A percentile compares a stretch with the other conserved stretches of the same genome.
Conservation (phyloP, 2,113 vertebrate genomes). For the Ageneiosus marmoratus region DNA sequence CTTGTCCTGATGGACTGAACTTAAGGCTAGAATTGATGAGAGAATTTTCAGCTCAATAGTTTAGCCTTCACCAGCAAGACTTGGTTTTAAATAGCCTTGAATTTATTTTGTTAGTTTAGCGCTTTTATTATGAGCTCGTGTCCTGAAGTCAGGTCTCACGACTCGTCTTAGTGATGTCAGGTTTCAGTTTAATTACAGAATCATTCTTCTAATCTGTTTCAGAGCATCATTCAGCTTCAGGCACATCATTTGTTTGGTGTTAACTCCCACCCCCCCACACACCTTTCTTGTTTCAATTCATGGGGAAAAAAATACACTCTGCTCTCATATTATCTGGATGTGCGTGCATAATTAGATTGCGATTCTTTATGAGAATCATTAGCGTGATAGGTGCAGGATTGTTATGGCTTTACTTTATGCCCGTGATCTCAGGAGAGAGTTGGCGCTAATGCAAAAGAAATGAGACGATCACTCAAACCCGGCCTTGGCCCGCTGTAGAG, state of each 20-base stretch:
- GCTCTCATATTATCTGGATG: conserved; percentile 31
- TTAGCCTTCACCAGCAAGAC: neutral
- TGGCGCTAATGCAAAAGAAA: conserved; percentile 57
- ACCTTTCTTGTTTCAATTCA: conserved; percentile 13
- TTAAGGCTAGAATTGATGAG: neutral
- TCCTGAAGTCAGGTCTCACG: conserved; percentile 3
- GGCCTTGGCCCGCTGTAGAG: conserved; percentile 36
- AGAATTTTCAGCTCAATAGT: neutral
- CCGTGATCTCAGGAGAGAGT: conserved; percentile 48
- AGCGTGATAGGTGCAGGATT: conserved; percentile 37
- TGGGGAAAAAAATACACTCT: conserved; percentile 16
- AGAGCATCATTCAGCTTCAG: conserved; percentile 22
- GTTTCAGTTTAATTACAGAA: conserved; percentile 28
- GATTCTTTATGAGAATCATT: conserved; percentile 49
- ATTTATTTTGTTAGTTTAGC: neutral
- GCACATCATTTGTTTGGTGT: conserved; percentile 23
- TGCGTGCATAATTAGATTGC: conserved; percentile 46
- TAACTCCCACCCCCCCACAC: neutral
- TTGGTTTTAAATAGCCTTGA: neutral
- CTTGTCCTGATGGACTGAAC: neutral
- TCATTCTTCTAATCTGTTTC: conserved; percentile 21
- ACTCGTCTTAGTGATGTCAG: neutral
- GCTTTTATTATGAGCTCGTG: neutral
- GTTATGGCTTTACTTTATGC: conserved; percentile 48
- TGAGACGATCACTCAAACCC: conserved; percentile 54